Conservation (phyloP, 2,113 vertebrate genomes). For the Phrynosoma blainvillii region DNA sequence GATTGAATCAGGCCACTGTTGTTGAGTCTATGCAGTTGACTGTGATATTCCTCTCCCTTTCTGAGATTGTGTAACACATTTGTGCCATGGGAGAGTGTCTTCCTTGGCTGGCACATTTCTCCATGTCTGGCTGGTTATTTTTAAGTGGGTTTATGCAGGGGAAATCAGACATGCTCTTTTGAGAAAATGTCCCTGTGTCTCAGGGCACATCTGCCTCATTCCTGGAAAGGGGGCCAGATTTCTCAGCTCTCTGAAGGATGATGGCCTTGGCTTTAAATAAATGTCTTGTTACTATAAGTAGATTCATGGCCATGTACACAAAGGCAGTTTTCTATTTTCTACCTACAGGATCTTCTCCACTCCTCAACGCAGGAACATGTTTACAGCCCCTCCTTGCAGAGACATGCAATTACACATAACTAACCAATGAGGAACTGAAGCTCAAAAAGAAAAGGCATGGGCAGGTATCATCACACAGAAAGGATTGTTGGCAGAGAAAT, state of each 20-base stretch:
- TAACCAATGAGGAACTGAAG: slow-evolving; percentile 2
- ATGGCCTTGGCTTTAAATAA: slow-evolving; percentile 18
- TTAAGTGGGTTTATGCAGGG: slow-evolving; percentile 12
- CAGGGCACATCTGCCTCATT: slow-evolving; percentile 24
- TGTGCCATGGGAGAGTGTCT: background rate
- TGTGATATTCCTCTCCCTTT: slow-evolving; percentile 4
- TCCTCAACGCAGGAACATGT: background rate
- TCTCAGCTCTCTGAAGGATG: slow-evolving; percentile 19
- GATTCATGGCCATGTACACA: background rate
- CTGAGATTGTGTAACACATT: background rate
- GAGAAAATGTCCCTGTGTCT: slow-evolving; percentile 8
- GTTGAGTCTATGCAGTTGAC: background rate
- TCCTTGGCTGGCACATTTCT: slow-evolving; percentile 18
- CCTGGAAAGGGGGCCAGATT: slow-evolving; percentile 20
- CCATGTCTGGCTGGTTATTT: slow-evolving; percentile 34
- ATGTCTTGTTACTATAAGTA: slow-evolving; percentile 20
- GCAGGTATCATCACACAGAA: background rate
- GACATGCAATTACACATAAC: slow-evolving; percentile 12
- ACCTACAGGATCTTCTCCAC: background rate
- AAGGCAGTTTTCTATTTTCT: slow-evolving; percentile 20
- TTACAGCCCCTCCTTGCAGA: background rate
- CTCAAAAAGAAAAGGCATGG: background rate
- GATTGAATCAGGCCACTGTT: background rate
- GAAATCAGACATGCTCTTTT: slow-evolving; percentile 8
- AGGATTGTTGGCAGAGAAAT: background rate